Percentiles rank a stretch among this genome's conserved stretches.
Evolutionary conservation across 2,888 invertebrate species (phyloP).

Genomic region (Drosophila formosana): DNA sequence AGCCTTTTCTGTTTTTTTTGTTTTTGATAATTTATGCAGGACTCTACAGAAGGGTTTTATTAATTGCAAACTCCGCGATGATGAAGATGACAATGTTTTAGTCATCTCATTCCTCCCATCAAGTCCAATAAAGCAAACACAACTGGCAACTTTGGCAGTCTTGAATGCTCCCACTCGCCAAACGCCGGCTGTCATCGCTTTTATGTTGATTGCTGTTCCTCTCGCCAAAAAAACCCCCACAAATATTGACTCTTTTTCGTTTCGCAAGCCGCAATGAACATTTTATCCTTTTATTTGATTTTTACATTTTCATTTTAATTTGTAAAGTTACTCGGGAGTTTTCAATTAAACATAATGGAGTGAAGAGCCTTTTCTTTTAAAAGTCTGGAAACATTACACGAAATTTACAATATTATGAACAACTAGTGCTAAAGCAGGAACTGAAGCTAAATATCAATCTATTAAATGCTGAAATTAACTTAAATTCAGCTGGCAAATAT

Average conservation of each 20-base stretch:
- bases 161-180: conserved; percentile 8
- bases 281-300: conserved; percentile 34
- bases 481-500: conserved; percentile 23
- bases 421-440: neutral
- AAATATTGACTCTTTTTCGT: conserved; percentile 45
- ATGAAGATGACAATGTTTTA: neutral
- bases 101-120: conserved; percentile 7
- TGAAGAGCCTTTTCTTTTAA: conserved; percentile 22
- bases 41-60: conserved; percentile 46
- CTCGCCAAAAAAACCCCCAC: conserved; percentile 2
- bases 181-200: conserved; percentile 31
- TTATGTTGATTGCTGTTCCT: conserved; percentile 23
- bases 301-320: conserved; percentile 7
- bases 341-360: conserved; percentile 36
- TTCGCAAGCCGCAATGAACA: conserved; percentile 9
- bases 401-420: neutral
- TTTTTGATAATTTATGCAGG: conserved; percentile 50
- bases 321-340: conserved; percentile 32
- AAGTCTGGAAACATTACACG: conserved; percentile 17
- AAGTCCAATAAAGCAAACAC: conserved; percentile 34
- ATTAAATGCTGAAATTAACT: conserved; percentile 19
- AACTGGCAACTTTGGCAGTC: conserved; percentile 24
- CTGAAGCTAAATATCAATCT: conserved; percentile 15
- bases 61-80: conserved; percentile 45
- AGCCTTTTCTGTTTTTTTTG: neutral